Base-by-base conservation (phyloP, 92 coral and sea anemone species). In the Epizoanthus scotinus region DNA sequence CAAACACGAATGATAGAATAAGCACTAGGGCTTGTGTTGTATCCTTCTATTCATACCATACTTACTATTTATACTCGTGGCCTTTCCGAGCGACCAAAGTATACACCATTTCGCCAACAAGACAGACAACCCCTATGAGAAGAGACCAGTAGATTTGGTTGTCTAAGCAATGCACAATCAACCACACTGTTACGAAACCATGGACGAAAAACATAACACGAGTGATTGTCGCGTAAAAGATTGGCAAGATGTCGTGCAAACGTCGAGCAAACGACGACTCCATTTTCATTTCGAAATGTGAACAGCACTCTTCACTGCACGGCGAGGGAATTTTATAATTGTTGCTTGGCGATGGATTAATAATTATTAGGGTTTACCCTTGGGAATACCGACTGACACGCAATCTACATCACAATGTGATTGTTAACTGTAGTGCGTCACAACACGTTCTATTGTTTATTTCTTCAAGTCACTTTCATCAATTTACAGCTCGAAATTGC, bases 1-100 rank as follows among this genome's bases (percentile, higher is more conserved):
- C 15, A 10, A 47, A 47, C 52, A 25, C 31, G 34, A 60, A 60
- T 31, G 36, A 8, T 2, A 5, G 25, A 69, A 69, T n/a, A 36
- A 14, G 8, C 28, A 7, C 12, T 19, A 26, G 10, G 47, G 42
- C 2, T n/a, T n/a, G 58, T 40, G 29, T 20, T 36, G 22, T 70
- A 61, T 53, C 44, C 62, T 52, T 71, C 52, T 28, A 21, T 61
- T 57, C 13, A 3, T 56, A 12, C 3, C 15, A 61, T 10, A 89
- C 98, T 90, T 87, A 94, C 98, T 94, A 94, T 81, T 92, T 94
- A 72, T 92, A 94, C 56, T 94, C 98, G 34, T 92, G 97, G 67
- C 98, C 98, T 87, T 89, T 91, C 25, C 98, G 89, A 15, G 94
- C 97, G 21, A 94, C 73, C 26, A 94, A 77, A 20, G 98, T 94